Evolutionary conservation across 2,888 invertebrate species (phyloP).

Genomic region (Drosophila ochracea): DNA sequence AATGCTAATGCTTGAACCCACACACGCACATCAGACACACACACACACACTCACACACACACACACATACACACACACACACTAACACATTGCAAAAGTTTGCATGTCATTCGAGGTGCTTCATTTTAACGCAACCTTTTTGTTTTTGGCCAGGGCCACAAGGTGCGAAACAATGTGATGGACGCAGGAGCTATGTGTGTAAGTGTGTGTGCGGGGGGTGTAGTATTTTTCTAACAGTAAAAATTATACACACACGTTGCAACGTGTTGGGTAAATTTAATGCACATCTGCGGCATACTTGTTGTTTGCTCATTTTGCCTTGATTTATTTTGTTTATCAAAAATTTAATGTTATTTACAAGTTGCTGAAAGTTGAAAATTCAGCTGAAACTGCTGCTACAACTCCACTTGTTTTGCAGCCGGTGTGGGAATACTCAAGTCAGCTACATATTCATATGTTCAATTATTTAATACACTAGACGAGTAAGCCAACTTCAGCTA

Average conservation of each 20-base stretch:
- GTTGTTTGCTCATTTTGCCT: conserved; percentile 18
- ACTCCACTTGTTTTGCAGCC: not conserved
- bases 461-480: conserved; percentile 70
- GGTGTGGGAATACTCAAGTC: conserved; percentile 51
- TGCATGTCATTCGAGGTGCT: conserved; percentile 78
- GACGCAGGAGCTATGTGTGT: not conserved
- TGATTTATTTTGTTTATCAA: conserved; percentile 77
- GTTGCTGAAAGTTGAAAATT: conserved; percentile 66
- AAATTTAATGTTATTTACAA: conserved; percentile 72
- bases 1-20: conserved; percentile 63
- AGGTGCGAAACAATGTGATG: conserved; percentile 69
- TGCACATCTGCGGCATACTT: conserved; percentile 52
- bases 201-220: not conserved
- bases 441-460: conserved; percentile 67
- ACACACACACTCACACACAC: not conserved
- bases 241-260: conserved; percentile 57
- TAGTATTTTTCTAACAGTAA: conserved; percentile 20
- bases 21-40: conserved; percentile 5
- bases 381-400: conserved; percentile 17
- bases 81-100: conserved; percentile 53
- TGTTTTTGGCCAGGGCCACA: conserved; percentile 18
- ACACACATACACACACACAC: not conserved
- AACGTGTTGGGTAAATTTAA: conserved; percentile 50
- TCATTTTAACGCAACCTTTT: conserved; percentile 48
- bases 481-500: conserved; percentile 34